phyloP scores from a whole-genome alignment of 2,888 invertebrate species.

The Oligia latruncula region DNA sequence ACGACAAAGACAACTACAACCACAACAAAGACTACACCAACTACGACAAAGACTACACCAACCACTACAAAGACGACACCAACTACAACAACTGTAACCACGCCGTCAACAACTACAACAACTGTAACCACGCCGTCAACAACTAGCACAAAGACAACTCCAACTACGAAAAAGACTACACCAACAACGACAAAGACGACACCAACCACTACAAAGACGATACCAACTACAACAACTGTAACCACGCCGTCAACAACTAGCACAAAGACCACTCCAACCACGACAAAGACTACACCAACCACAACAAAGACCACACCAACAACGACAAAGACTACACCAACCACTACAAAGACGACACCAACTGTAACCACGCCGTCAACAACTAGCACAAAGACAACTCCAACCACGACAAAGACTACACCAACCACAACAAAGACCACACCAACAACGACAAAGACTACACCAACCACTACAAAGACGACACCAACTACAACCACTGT shows the following conservation, averaged over 20 bases:
- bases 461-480: not conserved
- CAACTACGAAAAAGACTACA: no score
- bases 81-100: no score
- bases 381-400: not conserved
- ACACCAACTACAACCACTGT: not conserved
- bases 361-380: not conserved
- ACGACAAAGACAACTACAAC: no score
- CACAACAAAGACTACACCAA: no score
- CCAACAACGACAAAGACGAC: no score
- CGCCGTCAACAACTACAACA: not conserved
- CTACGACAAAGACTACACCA: no score
- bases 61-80: no score
- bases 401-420: not conserved
- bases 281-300: not conserved
- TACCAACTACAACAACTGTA: no score
- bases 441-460: not conserved
- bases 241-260: no score
- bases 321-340: not conserved
- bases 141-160: not conserved
- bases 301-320: not conserved
- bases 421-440: not conserved
- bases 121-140: no score
- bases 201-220: no score
- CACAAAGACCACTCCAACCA: not conserved
- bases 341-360: rapidly evolving